Percentiles rank a stretch among this genome's conserved stretches.
These are phyloP conservation scores for Tholera decimalis DNA, from an alignment of 2,888 invertebrate genomes.

Conservation along the genomic window DNA sequence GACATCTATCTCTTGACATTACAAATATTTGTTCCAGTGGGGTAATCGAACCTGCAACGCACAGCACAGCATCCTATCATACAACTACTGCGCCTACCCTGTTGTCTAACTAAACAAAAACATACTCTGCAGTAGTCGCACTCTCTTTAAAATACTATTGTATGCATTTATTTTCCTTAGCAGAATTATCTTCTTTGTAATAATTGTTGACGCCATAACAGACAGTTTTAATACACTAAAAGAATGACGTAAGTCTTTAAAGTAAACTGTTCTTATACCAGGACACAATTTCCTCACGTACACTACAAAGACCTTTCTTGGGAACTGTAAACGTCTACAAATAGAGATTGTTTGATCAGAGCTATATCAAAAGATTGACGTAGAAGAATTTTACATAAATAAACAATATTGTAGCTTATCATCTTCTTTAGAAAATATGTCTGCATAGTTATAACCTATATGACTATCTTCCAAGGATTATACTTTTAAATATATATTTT, in stretches of 20 bases:
- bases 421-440: background rate
- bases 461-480: too few species aligned
- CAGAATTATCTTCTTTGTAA: background rate
- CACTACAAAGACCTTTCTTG: conserved; percentile 43
- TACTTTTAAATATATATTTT: background rate
- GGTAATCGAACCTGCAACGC: too few species aligned
- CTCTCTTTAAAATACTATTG: background rate
- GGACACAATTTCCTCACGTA: conserved; percentile 3
- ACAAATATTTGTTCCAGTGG: too few species aligned
- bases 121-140: too few species aligned
- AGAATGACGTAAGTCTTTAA: background rate
- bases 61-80: too few species aligned
- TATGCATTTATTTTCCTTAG: background rate
- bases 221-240: background rate
- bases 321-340: conserved; percentile 18
- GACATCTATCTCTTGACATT: too few species aligned
- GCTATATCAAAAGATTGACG: conserved; percentile 27
- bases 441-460: too few species aligned
- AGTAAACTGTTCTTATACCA: background rate
- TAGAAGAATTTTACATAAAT: conserved; percentile 14
- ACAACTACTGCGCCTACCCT: too few species aligned
- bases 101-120: too few species aligned
- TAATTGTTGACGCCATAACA: background rate
- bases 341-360: conserved; percentile 43
- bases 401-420: conserved; percentile 18